phyloP scores from a whole-genome alignment of 1,140 invertebrate genomes.

The Bombus ignitus region DNA sequence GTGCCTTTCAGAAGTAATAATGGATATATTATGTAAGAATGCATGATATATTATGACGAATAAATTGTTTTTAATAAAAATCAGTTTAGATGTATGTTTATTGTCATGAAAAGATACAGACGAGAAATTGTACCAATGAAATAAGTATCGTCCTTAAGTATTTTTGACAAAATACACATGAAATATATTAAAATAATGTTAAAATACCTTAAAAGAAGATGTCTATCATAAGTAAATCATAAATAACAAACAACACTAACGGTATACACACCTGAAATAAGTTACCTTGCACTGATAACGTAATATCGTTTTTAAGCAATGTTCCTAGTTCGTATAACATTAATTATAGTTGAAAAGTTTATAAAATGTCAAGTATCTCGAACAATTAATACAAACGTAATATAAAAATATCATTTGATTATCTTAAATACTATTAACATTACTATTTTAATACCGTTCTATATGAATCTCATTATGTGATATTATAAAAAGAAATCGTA shows the following conservation, averaged over 20 bases:
- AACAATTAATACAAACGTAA: conserved; percentile 1
- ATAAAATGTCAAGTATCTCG: conserved; percentile 9
- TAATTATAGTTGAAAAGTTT: neutral
- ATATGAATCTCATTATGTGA: conserved; percentile 29
- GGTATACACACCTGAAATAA: conserved; percentile 5
- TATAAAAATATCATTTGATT: conserved; percentile 35
- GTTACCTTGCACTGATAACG: conserved; percentile 13
- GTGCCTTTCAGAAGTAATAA: conserved; percentile 82
- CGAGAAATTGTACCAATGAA: conserved; percentile 6
- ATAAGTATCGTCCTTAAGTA: conserved; percentile 17
- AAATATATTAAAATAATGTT: conserved; percentile 23
- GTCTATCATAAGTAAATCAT: neutral
- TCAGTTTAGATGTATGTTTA: conserved; percentile 34
- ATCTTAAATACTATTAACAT: conserved; percentile 23
- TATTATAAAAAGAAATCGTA: conserved; percentile 5
- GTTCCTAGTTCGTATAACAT: neutral
- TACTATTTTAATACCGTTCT: conserved; percentile 22
- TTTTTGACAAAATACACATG: conserved; percentile 46
- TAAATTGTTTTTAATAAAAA: conserved; percentile 81
- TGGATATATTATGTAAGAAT: conserved; percentile 79
- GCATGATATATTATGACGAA: conserved; percentile 80
- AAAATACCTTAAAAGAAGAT: conserved; percentile 35
- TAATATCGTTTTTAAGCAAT: neutral
- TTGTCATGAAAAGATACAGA: conserved; percentile 44
- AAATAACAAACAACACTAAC: conserved; percentile 24